Evolutionary conservation across 37 sponge, comb jelly and placozoan genomes (phyloP).

Genomic region (Cliona cf. orientalis): DNA sequence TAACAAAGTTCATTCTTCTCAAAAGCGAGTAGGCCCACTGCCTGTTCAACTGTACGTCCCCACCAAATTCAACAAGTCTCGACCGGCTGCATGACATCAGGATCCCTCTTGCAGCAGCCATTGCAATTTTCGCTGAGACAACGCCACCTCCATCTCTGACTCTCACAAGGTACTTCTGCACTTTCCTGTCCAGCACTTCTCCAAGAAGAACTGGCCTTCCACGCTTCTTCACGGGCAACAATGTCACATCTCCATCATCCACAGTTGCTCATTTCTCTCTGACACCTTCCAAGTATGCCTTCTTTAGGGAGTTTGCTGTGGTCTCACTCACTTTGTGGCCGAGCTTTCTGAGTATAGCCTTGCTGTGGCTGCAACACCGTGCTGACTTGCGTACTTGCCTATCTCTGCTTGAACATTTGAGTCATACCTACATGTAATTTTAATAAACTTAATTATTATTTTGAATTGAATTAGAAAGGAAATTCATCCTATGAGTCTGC

Average conservation of each 20-base stretch:
- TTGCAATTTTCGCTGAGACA: constrained; percentile 26
- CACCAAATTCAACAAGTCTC: constrained; percentile 36
- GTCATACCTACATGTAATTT: not conserved
- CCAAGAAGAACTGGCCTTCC: constrained; percentile 50
- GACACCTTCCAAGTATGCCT: not conserved
- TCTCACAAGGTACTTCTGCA: constrained; percentile 34
- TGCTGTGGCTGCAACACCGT: not conserved
- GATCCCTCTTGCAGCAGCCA: constrained; percentile 33
- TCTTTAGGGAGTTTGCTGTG: not conserved
- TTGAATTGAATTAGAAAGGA: too few relatives aligned
- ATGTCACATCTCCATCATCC: constrained; percentile 1
- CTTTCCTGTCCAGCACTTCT: constrained; percentile 32
- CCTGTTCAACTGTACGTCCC: constrained; percentile 19
- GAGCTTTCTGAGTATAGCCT: not conserved
- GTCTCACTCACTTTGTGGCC: not conserved
- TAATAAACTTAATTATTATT: not conserved
- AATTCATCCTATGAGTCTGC: too few relatives aligned
- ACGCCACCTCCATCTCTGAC: constrained; percentile 40
- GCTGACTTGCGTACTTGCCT: not conserved
- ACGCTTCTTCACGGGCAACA: constrained; percentile 24
- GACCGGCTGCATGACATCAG: constrained; percentile 15
- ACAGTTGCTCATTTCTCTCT: not conserved
- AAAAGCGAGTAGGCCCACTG: constrained; percentile 43
- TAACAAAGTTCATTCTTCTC: constrained; percentile 31
- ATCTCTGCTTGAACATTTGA: not conserved